These are phyloP conservation scores for Caenorhabditis sulstoni DNA, from an alignment of 2,888 invertebrate genomes.

Conservation along the genomic window DNA sequence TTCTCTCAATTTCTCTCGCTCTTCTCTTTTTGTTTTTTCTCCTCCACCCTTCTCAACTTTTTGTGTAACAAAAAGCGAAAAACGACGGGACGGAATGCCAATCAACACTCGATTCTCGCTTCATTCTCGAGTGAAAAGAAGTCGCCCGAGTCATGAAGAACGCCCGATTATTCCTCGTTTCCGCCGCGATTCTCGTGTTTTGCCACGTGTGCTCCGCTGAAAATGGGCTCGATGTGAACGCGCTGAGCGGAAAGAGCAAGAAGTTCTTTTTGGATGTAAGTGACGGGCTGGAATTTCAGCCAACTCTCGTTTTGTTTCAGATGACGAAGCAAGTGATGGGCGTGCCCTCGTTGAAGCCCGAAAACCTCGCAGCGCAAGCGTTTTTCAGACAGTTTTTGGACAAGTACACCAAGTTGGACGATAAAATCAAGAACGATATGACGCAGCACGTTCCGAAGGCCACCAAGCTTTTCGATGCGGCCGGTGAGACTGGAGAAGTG, in stretches of 20 bases:
- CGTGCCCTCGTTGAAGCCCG: conserved; percentile 65
- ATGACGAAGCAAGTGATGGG: conserved; percentile 72
- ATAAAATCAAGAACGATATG: conserved; percentile 65
- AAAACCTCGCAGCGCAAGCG: conserved; percentile 66
- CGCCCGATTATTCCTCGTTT: background rate
- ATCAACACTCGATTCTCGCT: background rate
- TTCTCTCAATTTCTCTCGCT: conserved; percentile 2
- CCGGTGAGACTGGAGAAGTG: conserved; percentile 61
- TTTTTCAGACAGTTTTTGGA: conserved; percentile 65
- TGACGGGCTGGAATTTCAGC: too few species aligned
- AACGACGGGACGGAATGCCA: background rate
- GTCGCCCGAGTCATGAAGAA: background rate
- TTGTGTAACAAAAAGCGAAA: too few species aligned
- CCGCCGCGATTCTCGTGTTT: background rate
- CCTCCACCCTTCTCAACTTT: conserved; percentile 18
- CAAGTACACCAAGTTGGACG: conserved; percentile 66
- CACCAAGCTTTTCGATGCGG: conserved; percentile 65
- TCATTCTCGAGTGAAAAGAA: conserved; percentile 1
- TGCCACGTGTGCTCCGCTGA: conserved; percentile 12
- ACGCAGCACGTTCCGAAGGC: conserved; percentile 66
- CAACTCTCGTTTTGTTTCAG: too few species aligned
- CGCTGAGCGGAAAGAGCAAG: conserved; percentile 60
- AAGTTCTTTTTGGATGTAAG: conserved; percentile 66
- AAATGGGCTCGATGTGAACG: conserved; percentile 60
- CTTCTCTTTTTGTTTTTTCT: conserved; percentile 17